These are phyloP conservation scores for Perca flavescens DNA, from an alignment of 2,113 vertebrate species.

Conservation along the genomic window DNA sequence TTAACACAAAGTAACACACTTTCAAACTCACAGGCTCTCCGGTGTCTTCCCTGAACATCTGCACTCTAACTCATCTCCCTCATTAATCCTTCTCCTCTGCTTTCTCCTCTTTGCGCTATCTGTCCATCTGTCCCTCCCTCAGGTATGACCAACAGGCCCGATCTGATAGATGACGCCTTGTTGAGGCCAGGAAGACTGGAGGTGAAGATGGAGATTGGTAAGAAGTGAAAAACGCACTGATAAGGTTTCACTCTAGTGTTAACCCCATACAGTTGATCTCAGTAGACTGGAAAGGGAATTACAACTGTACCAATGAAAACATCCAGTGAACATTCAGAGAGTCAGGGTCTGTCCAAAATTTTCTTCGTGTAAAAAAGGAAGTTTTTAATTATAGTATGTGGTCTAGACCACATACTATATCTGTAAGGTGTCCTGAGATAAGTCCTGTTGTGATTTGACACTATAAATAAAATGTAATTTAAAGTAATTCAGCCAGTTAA, in stretches of 20 bases:
- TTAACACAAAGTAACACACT: background rate
- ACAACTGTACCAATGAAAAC: background rate
- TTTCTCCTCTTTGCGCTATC: slow-evolving; percentile 1
- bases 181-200: slow-evolving; percentile 95
- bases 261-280: background rate
- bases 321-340: background rate
- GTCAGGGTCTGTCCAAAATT: no score
- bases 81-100: slow-evolving; percentile 3
- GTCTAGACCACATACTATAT: no score
- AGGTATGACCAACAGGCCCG: slow-evolving; percentile 99
- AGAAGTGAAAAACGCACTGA: slow-evolving; percentile 45
- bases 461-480: background rate
- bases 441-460: no score
- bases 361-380: no score
- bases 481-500: background rate
- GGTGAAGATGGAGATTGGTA: slow-evolving; percentile 99
- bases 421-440: no score
- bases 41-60: slow-evolving; percentile 21
- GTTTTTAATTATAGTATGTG: no score
- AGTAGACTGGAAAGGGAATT: background rate
- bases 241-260: background rate
- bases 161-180: slow-evolving; percentile 97
- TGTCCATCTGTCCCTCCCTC: slow-evolving; percentile 47
- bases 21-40: background rate
- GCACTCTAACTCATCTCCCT: background rate